phyloP scores from a whole-genome alignment of 2,113 vertebrate genomes.

The Felis catus region F.catus_Fca126_mat1.0 CM031412.1:194083001-194083500 shows the following conservation, averaged over 20 bases:
- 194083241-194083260: neutral
- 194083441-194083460: neutral
- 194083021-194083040: neutral
- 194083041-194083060: neutral
- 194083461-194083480: neutral
- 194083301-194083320: conserved; percentile 11
- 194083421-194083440: neutral
- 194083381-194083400: neutral
- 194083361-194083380: conserved; percentile 21
- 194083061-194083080: neutral
- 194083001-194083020: neutral
- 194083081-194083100: neutral
- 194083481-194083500: neutral
- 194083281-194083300: neutral
- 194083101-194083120: neutral
- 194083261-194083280: neutral
- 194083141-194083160: neutral
- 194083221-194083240: neutral
- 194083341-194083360: conserved; percentile 38
- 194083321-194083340: conserved; percentile 54
- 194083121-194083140: neutral
- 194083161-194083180: neutral
- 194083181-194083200: neutral
- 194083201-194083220: neutral
- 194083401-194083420: conserved; percentile 26